A percentile compares a stretch with the other conserved stretches of the same genome.
Evolutionary conservation across 2,888 invertebrate genomes (phyloP).

Genomic region (Xylocampa areola): DNA sequence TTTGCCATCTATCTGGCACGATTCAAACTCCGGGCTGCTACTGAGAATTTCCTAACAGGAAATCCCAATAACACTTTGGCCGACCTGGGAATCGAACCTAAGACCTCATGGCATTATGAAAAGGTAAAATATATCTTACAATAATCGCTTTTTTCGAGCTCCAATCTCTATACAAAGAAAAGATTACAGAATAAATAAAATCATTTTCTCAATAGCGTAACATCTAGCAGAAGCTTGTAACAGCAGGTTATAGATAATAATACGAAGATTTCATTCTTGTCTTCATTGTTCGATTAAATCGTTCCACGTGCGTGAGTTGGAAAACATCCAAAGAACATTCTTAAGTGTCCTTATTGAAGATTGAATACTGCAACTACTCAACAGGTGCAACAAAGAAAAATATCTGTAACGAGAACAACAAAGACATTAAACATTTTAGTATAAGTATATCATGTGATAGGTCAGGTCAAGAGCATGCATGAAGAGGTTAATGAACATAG

Average conservation of each 20-base stretch:
- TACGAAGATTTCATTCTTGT: slow-evolving; percentile 27
- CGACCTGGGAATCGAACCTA: too few relatives aligned
- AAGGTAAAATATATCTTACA: too few relatives aligned
- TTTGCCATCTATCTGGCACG: too few relatives aligned
- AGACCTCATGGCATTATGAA: too few relatives aligned
- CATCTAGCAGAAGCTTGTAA: slow-evolving; percentile 14
- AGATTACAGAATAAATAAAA: slow-evolving; percentile 15
- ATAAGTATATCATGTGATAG: neutral
- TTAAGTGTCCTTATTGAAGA: slow-evolving; percentile 32
- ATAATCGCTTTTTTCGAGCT: neutral
- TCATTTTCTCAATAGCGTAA: slow-evolving; percentile 8
- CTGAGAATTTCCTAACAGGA: too few relatives aligned
- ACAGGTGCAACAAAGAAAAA: slow-evolving; percentile 40
- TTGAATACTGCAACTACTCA: slow-evolving; percentile 28
- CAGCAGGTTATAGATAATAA: slow-evolving; percentile 26
- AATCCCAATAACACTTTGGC: too few relatives aligned
- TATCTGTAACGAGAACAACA: slow-evolving; percentile 23
- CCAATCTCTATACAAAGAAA: slow-evolving; percentile 21
- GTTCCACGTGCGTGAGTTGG: slow-evolving; percentile 41
- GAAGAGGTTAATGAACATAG: too few relatives aligned
- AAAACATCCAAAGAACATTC: slow-evolving; percentile 50
- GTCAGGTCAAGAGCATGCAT: too few relatives aligned
- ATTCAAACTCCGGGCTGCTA: too few relatives aligned
- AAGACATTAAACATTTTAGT: slow-evolving; percentile 31
- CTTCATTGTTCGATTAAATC: slow-evolving; percentile 20